Percentiles rank a stretch among this genome's conserved stretches.
phyloP scores from a whole-genome alignment of 2,113 vertebrate genomes.

The Heptranchias perlo region DNA sequence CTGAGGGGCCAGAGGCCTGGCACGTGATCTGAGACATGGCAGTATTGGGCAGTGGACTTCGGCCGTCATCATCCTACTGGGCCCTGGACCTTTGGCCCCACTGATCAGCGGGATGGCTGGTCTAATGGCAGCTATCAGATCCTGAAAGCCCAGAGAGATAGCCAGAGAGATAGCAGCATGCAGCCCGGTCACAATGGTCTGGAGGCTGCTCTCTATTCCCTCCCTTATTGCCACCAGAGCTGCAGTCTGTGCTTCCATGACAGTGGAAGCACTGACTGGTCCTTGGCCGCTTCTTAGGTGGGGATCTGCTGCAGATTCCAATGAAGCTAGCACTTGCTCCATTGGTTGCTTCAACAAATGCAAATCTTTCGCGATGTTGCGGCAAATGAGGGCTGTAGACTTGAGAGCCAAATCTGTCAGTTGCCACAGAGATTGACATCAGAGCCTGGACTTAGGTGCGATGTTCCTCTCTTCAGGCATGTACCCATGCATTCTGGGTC shows the following conservation, averaged over 20 bases:
- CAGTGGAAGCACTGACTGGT: neutral
- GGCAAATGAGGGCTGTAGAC: too few relatives aligned
- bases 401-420: neutral
- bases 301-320: neutral
- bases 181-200: neutral
- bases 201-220: neutral
- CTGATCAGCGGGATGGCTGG: neutral
- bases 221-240: neutral
- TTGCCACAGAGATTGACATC: neutral
- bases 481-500: neutral
- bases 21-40: neutral
- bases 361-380: neutral
- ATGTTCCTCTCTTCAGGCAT: neutral
- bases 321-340: neutral
- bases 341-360: neutral
- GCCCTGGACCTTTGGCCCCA: too few relatives aligned
- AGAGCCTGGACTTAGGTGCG: neutral
- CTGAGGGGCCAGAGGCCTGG: neutral
- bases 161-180: neutral
- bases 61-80: neutral
- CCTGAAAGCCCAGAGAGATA: neutral
- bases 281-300: neutral
- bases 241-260: neutral
- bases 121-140: neutral
- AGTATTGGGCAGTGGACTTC: neutral